phyloP scores from a whole-genome alignment of 2,888 invertebrate species.

The Andrena praecox region DNA sequence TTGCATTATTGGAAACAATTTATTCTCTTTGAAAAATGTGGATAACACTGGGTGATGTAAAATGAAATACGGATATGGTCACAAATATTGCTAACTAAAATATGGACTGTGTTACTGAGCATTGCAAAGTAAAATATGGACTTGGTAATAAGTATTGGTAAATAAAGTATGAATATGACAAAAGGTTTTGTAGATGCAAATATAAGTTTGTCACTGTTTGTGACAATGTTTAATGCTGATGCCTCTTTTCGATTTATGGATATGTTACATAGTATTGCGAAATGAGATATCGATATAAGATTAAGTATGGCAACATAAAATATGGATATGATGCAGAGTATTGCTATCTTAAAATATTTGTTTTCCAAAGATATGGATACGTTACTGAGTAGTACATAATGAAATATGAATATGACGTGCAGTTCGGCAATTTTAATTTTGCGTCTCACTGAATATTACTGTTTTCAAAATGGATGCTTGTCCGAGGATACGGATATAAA shows the following conservation, averaged over 20 bases:
- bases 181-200: background rate
- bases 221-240: too few species aligned
- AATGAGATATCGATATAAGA: background rate
- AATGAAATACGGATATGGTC: background rate
- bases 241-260: background rate
- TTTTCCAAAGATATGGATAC: slow-evolving; percentile 3
- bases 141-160: background rate
- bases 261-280: slow-evolving; percentile 26
- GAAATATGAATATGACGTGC: background rate
- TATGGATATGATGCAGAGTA: slow-evolving; percentile 14
- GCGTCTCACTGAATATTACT: too few species aligned
- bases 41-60: background rate
- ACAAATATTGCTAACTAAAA: background rate
- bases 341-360: slow-evolving; percentile 5
- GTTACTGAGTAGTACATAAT: background rate
- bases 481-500: too few species aligned
- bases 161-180: background rate
- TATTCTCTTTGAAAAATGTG: background rate
- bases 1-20: background rate
- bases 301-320: background rate
- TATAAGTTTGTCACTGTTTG: background rate
- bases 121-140: background rate
- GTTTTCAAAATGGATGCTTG: too few species aligned
- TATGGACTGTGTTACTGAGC: background rate
- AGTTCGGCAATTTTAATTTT: too few species aligned